Evolutionary conservation across 2,797 vertebrate genomes (phyloP).

Genomic region (Liparis tanakae): DNA sequence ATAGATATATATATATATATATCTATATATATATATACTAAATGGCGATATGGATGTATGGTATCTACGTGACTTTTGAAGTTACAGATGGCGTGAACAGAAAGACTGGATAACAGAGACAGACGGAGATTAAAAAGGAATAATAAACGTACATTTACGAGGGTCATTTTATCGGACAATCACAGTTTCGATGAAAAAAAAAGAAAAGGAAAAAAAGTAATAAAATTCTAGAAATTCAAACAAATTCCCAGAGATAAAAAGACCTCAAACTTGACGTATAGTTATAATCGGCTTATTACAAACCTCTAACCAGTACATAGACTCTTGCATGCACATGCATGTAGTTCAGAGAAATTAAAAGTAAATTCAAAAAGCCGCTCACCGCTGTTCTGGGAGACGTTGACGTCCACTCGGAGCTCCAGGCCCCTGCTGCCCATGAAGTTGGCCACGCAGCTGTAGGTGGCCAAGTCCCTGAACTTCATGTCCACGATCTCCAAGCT

Average conservation of each 20-base stretch:
- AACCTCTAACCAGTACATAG: neutral
- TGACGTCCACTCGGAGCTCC: slow-evolving; percentile 93
- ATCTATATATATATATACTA: no score
- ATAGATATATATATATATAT: no score
- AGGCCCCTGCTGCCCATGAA: slow-evolving; percentile 90
- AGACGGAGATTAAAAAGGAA: slow-evolving; percentile 38
- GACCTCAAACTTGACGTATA: neutral
- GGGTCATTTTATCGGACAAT: slow-evolving; percentile 39
- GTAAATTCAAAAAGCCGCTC: slow-evolving; percentile 50
- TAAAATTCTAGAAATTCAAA: slow-evolving; percentile 24
- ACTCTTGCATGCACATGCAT: neutral
- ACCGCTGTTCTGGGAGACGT: slow-evolving; percentile 98
- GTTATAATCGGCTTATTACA: neutral
- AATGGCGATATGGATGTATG: neutral
- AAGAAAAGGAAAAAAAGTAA: slow-evolving; percentile 3
- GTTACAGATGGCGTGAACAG: slow-evolving; percentile 26
- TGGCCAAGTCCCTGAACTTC: slow-evolving; percentile 95
- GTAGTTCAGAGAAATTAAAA: neutral
- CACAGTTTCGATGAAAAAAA: slow-evolving; percentile 35
- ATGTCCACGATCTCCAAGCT: slow-evolving; percentile 97
- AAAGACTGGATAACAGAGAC: slow-evolving; percentile 26
- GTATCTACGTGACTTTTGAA: slow-evolving; percentile 15
- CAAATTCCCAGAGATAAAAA: neutral
- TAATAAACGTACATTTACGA: slow-evolving; percentile 39
- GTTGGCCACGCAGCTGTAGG: slow-evolving; percentile 92